Percentiles rank a stretch among this genome's conserved stretches.
Conservation (phyloP, 2,888 invertebrate species). For the Chorisops tibialis region DNA sequence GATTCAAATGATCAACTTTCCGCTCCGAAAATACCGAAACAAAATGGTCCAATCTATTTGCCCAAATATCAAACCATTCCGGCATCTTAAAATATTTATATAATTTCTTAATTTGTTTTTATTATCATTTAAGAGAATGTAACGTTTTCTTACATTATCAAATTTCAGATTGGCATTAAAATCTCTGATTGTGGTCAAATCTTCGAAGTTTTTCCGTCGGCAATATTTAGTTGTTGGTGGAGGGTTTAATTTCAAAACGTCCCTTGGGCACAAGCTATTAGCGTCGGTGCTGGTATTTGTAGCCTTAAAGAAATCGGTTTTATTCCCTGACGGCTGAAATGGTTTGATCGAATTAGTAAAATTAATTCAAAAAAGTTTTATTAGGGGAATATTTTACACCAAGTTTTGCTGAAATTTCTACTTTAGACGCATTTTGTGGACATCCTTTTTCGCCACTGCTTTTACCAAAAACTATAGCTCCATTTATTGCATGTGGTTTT, state of each 20-base stretch:
- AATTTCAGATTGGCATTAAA: constrained; percentile 48
- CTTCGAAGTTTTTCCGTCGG: constrained; percentile 49
- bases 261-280: constrained; percentile 48
- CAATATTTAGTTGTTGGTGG: constrained; percentile 51
- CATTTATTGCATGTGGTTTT: constrained; percentile 48
- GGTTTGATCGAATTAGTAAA: not conserved
- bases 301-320: constrained; percentile 38
- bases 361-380: not conserved
- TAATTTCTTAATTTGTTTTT: not conserved
- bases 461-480: constrained; percentile 46
- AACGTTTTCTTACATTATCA: constrained; percentile 42
- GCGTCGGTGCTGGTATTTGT: constrained; percentile 27
- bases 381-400: constrained; percentile 42
- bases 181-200: constrained; percentile 49
- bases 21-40: constrained; percentile 47
- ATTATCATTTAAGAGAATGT: constrained; percentile 8
- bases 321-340: constrained; percentile 45
- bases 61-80: constrained; percentile 48
- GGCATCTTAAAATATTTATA: constrained; percentile 43
- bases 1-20: constrained; percentile 46
- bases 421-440: constrained; percentile 43
- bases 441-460: constrained; percentile 41
- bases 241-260: constrained; percentile 50
- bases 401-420: constrained; percentile 45
- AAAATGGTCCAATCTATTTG: constrained; percentile 48